Base-by-base conservation (phyloP, 2,797 vertebrate species). In the Pelodytes ibericus region DNA sequence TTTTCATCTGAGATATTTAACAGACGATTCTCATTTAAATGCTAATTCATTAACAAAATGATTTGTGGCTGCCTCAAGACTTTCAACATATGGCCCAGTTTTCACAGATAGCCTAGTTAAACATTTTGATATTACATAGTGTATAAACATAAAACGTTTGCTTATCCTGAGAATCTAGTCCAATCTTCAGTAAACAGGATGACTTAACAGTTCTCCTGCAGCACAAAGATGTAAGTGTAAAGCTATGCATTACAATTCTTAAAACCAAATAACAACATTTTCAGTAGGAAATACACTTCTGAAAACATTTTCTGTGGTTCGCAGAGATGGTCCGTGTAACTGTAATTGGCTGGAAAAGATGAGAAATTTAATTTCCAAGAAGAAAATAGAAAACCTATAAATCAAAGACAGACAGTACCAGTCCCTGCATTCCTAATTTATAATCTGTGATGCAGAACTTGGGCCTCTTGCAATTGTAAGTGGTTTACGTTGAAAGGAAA, bases 281-380 rank as follows among this genome's bases (percentile, higher is more conserved):
- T 39, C 60, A 62, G n/a, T 22, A 39, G n/a, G n/a, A 36, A n/a
- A 39, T 39, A 39, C 7, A 4, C 5, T 31, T 62, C 20, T 20
- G 30, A 62, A 62, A 62, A 36, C 6, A 30, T 62, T 8, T 62
- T 39, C 30, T 22, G 4, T 24, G 8, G 30, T 36, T 36, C 22
- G 31, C 20, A 22, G 60, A 31, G 16, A 39, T 62, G n/a, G 31
- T 22, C 20, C 22, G n/a, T 39, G 18, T 39, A 62, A 22, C 60
- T 62, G 30, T 36, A 62, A 62, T 62, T 62, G 60, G 25, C 31
- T 62, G 30, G 60, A 62, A 62, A 62, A 39, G 60, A 62, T 62
- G 60, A 62, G 60, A 62, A 62, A 36, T 62, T 22, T 36, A 36
- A 62, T 62, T 62, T 62, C 60, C 31, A 39, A 62, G 60, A 36